Percentiles rank a stretch among this genome's conserved stretches.
Evolutionary conservation across 2,797 vertebrate genomes (phyloP).

Genomic region (Muscicapa striata): DNA sequence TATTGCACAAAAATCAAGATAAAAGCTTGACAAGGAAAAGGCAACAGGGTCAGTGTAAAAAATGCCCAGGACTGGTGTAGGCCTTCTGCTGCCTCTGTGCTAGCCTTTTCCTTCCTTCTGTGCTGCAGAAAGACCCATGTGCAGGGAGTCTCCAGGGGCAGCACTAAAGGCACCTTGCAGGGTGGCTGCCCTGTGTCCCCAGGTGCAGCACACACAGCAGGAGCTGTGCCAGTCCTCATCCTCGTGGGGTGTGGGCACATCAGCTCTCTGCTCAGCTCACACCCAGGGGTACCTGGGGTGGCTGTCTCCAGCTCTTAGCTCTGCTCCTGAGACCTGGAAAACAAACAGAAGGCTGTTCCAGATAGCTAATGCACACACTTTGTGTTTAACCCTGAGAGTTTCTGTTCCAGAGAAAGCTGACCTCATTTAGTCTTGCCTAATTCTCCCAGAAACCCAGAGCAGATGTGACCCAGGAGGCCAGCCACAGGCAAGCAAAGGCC

Average conservation of each 20-base stretch:
- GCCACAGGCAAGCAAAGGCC: not conserved
- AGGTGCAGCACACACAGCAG: accelerated
- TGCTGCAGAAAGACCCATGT: not conserved
- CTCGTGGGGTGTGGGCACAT: not conserved
- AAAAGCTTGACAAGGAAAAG: not conserved
- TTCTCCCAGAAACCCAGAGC: not conserved
- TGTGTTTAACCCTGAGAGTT: not conserved
- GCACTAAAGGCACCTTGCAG: not conserved
- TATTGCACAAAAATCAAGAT: constrained; percentile 41
- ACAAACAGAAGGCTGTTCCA: not conserved
- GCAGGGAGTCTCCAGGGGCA: not conserved
- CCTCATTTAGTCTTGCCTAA: not conserved
- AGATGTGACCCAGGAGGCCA: not conserved
- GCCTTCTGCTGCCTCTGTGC: not conserved
- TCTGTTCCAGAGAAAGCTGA: not conserved
- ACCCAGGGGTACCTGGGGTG: too few species aligned
- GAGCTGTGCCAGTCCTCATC: not conserved
- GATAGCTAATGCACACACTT: not conserved
- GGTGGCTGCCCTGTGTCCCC: not conserved
- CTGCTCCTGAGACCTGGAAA: not conserved
- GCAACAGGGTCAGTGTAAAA: not conserved
- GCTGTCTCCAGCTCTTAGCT: not conserved
- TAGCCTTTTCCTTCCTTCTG: not conserved
- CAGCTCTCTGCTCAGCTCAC: not conserved
- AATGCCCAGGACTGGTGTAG: not conserved